These are phyloP conservation scores for Arge pagana DNA, from an alignment of 2,888 invertebrate genomes.

Conservation along the genomic window DNA sequence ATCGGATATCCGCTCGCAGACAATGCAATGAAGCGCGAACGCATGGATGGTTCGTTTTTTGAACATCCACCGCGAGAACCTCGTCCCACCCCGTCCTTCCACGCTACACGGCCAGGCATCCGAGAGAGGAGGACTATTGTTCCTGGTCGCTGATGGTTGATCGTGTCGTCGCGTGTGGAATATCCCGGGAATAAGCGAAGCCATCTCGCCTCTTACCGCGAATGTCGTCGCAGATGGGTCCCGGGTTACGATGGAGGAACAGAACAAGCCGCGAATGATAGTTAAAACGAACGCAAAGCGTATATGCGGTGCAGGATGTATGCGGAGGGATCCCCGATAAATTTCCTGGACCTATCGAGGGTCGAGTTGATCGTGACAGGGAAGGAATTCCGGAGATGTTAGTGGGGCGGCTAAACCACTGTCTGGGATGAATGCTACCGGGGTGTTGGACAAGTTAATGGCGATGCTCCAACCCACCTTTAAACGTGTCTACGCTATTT, in stretches of 20 bases:
- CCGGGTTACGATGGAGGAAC: no score
- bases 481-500: conserved; percentile 2
- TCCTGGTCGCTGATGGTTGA: no score
- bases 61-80: no score
- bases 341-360: conserved; percentile 38
- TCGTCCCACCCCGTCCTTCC: no score
- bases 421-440: conserved; percentile 18
- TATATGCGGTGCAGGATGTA: background rate
- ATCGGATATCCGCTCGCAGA: no score
- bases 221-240: no score
- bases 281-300: background rate
- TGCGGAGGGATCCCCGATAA: conserved; percentile 28
- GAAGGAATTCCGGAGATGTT: conserved; percentile 15
- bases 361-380: conserved; percentile 36
- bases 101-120: no score
- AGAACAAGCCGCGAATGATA: background rate
- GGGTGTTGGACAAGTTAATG: conserved; percentile 25
- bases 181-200: background rate
- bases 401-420: conserved; percentile 17
- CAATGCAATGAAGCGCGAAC: no score
- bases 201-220: background rate
- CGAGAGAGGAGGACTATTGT: no score
- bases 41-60: no score
- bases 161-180: no score
- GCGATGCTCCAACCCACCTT: conserved; percentile 11